Evolutionary conservation across 2,888 invertebrate genomes (phyloP), one percentile per base, ranked within the genome.

Genomic region (Mimachlamys varia): DNA sequence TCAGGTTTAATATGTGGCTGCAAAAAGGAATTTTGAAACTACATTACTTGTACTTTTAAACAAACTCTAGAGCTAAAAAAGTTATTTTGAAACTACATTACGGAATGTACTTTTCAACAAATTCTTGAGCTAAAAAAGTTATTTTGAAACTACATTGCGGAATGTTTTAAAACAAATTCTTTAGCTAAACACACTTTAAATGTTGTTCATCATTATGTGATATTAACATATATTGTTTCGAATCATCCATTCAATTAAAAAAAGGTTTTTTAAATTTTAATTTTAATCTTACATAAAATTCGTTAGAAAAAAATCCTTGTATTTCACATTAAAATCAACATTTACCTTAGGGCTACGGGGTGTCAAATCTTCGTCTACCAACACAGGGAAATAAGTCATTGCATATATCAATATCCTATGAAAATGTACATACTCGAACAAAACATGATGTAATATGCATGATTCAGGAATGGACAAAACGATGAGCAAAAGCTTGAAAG

Each of bases 261-360:
- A 53, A 53, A 58, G n/a, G 58, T 58, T 10, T 13, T 53, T 17
- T 1, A 53, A 53, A 1, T 58, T 58, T n/a, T n/a, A 22, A 58
- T 58, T 22, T 58, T 19, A 58, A 53, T 19, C 12, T 19, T 17
- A 53, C 53, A 7, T 22, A 58, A 58, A 58, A 58, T 2, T n/a
- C 7, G n/a, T 1, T 0, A 22, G n/a, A 58, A 7, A 58, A 22
- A 58, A 17, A 53, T 53, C 19, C 19, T 5, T 53, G 13, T 53
- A 13, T 53, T 53, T 53, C 15, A 15, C 15, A 44, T 44, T 44
- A 44, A 44, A 44, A 44, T 53, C 19, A 53, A 76, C 33, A 76
- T 33, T 76, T 76, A 76, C 76, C 76, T 76, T 76, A 76, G 76
- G 76, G 33, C 76, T 76, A 76, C 76, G 76, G 33, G 76, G 76